Percentiles rank a stretch among this genome's conserved stretches.
These are phyloP conservation scores for Leptinotarsa peninsularis DNA, from an alignment of 2,888 invertebrate species.

Conservation along the genomic window DNA sequence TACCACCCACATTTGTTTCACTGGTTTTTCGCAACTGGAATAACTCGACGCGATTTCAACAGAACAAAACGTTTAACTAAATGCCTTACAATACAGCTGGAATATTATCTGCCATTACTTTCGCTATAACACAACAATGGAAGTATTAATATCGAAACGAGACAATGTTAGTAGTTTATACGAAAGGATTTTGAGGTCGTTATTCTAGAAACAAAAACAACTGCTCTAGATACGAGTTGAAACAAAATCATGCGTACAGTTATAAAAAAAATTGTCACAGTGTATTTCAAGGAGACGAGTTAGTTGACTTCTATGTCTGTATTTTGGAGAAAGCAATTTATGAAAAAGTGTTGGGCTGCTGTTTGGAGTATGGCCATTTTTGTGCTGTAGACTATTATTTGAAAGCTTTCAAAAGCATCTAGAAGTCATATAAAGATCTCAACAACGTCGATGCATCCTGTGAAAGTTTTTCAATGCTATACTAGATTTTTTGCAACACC, in stretches of 20 bases:
- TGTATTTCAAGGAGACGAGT: too few relatives aligned
- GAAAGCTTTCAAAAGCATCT: too few relatives aligned
- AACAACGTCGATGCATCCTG: too few relatives aligned
- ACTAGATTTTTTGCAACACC: too few relatives aligned
- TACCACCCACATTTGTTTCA: conserved; percentile 16
- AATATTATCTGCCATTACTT: neutral
- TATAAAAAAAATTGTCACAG: neutral
- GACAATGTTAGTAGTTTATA: neutral
- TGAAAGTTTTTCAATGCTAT: too few relatives aligned
- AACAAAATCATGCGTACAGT: neutral
- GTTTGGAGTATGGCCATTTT: too few relatives aligned
- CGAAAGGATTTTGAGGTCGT: neutral
- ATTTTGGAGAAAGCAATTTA: too few relatives aligned
- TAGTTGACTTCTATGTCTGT: too few relatives aligned
- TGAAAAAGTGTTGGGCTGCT: too few relatives aligned
- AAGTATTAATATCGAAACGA: neutral
- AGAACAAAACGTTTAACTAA: conserved; percentile 6
- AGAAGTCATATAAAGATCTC: too few relatives aligned
- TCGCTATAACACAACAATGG: neutral
- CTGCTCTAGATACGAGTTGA: neutral
- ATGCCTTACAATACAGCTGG: neutral
- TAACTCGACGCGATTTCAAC: conserved; percentile 1
- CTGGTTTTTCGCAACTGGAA: conserved; percentile 2
- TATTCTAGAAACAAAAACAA: neutral
- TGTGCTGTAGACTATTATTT: too few relatives aligned